Conservation (phyloP, 2,888 invertebrate genomes). For the Antheraea yamamai region DNA sequence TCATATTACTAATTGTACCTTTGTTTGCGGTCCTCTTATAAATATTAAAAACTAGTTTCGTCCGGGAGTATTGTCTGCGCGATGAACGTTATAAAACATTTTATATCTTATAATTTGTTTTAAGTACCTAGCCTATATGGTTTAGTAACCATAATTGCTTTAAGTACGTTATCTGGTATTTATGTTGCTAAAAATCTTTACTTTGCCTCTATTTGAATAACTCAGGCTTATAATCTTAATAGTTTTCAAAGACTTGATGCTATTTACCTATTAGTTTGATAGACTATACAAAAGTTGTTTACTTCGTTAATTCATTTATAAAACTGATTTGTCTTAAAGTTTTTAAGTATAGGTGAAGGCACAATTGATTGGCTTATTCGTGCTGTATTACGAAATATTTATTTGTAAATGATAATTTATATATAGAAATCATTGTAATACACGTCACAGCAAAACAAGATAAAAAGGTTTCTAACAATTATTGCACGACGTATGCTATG, state of each 20-base stretch:
- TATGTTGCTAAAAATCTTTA: background rate
- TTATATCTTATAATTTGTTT: background rate
- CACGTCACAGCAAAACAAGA: too few species aligned
- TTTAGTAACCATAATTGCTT: background rate
- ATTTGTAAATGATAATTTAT: too few species aligned
- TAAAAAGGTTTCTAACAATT: too few species aligned
- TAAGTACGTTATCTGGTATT: background rate
- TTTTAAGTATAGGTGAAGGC: too few species aligned
- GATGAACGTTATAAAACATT: background rate
- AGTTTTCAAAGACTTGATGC: background rate
- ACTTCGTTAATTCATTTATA: too few species aligned
- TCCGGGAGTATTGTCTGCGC: background rate
- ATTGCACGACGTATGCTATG: too few species aligned
- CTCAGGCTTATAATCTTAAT: background rate
- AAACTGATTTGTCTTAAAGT: too few species aligned
- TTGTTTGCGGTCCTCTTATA: conserved; percentile 15
- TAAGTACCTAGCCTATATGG: background rate
- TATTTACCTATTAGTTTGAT: background rate
- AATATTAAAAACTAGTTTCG: conserved; percentile 4
- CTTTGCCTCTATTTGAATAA: background rate
- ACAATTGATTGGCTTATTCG: too few species aligned
- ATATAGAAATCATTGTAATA: too few species aligned
- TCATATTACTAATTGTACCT: conserved; percentile 42
- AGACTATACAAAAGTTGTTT: too few species aligned
- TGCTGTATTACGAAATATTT: too few species aligned